Percentiles rank a stretch among this genome's conserved stretches.
These are phyloP conservation scores for Calliscelio sp. DNA, from an alignment of 2,888 invertebrate species.

Conservation along the genomic window DNA sequence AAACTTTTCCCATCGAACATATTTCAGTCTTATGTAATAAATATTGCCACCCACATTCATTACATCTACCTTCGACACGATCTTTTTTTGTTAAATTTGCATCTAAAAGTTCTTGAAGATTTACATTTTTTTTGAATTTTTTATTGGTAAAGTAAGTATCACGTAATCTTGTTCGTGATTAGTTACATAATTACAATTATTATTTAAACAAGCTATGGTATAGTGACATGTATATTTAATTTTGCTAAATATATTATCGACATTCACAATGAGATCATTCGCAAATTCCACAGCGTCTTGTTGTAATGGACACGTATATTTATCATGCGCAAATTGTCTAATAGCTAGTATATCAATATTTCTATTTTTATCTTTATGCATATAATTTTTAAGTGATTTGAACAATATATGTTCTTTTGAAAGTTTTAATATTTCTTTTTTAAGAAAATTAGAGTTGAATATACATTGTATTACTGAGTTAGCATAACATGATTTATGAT, in stretches of 20 bases:
- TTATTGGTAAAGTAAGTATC: no score
- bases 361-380: slow-evolving; percentile 1
- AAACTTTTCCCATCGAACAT: not conserved
- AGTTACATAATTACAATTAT: no score
- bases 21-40: no score
- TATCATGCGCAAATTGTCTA: not conserved
- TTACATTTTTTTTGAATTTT: not conserved
- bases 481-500: no score
- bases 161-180: not conserved
- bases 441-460: not conserved
- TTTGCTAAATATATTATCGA: not conserved
- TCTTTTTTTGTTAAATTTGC: not conserved
- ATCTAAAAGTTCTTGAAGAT: slow-evolving; percentile 1
- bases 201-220: no score
- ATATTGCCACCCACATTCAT: no score
- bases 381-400: not conserved
- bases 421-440: not conserved
- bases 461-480: no score
- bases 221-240: not conserved
- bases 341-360: no score
- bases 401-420: not conserved
- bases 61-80: no score
- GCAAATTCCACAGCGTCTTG: no score
- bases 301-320: not conserved
- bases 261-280: not conserved